phyloP scores from a whole-genome alignment of 2,888 invertebrate species.

The Congeria kusceri region DNA sequence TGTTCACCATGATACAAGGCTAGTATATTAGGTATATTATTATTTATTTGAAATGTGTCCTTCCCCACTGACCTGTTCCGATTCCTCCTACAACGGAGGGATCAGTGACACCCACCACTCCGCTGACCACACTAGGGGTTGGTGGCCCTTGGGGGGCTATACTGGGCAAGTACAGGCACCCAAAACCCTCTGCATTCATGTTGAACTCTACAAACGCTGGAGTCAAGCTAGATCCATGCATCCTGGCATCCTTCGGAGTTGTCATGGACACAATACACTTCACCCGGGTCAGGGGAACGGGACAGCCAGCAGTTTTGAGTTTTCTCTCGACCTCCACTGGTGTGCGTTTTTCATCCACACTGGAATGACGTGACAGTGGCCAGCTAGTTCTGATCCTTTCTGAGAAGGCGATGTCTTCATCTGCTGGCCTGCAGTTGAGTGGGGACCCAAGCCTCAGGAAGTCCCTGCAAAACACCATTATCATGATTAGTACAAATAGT shows the following conservation, averaged over 20 bases:
- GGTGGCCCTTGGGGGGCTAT: slow-evolving; percentile 94
- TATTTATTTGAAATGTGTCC: too few species aligned
- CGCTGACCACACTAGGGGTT: slow-evolving; percentile 86
- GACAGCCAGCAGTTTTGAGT: slow-evolving; percentile 89
- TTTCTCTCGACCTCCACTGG: slow-evolving; percentile 83
- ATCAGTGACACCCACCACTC: slow-evolving; percentile 88
- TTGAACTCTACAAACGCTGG: slow-evolving; percentile 99
- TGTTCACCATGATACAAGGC: too few species aligned
- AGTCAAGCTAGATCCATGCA: slow-evolving; percentile 84
- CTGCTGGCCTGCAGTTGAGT: slow-evolving; percentile 87
- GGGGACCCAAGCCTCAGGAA: slow-evolving; percentile 97
- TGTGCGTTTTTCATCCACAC: slow-evolving; percentile 77
- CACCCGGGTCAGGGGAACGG: slow-evolving; percentile 96
- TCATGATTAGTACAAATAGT: too few species aligned
- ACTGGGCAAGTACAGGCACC: slow-evolving; percentile 96
- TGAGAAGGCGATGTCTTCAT: slow-evolving; percentile 72
- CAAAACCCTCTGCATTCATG: slow-evolving; percentile 97
- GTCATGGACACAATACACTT: slow-evolving; percentile 99
- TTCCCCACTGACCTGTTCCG: slow-evolving; percentile 88
- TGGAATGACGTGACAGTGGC: slow-evolving; percentile 67
- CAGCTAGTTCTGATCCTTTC: slow-evolving; percentile 63
- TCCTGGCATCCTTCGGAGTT: slow-evolving; percentile 94
- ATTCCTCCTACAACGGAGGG: slow-evolving; percentile 95
- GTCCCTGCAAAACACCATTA: slow-evolving; percentile 86
- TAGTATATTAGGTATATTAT: too few species aligned